These are phyloP conservation scores for Vireo griseus DNA, from an alignment of 2,797 vertebrate genomes.

Conservation along the genomic window DNA sequence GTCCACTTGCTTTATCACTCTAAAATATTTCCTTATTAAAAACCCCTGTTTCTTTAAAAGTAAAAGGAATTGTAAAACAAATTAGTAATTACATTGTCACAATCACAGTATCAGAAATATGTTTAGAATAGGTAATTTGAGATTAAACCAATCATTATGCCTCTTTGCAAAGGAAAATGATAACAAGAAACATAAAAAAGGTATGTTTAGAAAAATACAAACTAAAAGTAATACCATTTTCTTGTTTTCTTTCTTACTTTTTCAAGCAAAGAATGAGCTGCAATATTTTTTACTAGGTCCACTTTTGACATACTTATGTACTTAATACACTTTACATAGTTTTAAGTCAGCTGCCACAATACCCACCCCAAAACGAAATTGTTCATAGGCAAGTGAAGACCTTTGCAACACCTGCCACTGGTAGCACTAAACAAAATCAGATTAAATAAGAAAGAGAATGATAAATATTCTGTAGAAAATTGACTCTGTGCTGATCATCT, in stretches of 20 bases:
- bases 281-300: neutral
- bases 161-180: neutral
- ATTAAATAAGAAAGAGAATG: neutral
- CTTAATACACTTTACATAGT: neutral
- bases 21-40: neutral
- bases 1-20: neutral
- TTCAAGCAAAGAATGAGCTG: neutral
- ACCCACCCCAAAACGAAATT: neutral
- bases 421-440: neutral
- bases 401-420: neutral
- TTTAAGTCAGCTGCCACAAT: neutral
- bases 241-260: neutral
- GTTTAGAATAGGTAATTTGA: neutral
- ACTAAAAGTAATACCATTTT: neutral
- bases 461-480: neutral
- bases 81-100: rapidly evolving
- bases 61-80: neutral
- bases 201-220: neutral
- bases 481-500: neutral
- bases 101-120: neutral
- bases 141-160: neutral
- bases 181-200: neutral
- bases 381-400: neutral
- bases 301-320: neutral
- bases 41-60: neutral